A percentile compares a stretch with the other conserved stretches of the same genome.
These are phyloP conservation scores for Poicephalus meyeri DNA, from an alignment of 2,113 vertebrate species.

Conservation along the genomic window DNA sequence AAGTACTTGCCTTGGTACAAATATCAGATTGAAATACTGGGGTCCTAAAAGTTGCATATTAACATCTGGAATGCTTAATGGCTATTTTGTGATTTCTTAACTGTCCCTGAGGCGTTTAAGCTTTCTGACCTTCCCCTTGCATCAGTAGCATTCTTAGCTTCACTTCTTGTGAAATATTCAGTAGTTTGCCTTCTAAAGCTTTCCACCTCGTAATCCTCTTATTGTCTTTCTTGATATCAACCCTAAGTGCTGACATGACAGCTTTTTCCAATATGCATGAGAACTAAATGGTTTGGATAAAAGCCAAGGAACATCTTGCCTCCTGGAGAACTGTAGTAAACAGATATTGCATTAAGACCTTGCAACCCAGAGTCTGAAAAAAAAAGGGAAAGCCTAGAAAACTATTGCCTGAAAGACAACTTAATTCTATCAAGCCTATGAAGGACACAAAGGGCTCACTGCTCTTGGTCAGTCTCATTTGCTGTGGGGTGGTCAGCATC, in stretches of 20 bases:
- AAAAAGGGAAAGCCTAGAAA: background rate
- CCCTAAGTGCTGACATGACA: constrained; percentile 46
- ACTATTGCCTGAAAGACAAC: background rate
- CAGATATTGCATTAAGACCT: constrained; percentile 42
- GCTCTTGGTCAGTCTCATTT: background rate
- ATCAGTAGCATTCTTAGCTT: background rate
- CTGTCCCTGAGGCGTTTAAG: background rate
- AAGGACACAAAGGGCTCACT: background rate
- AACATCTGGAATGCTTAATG: background rate
- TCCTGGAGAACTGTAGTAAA: constrained; percentile 37
- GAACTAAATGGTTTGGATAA: constrained; percentile 54
- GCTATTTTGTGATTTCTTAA: constrained; percentile 15
- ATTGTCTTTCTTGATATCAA: constrained; percentile 56
- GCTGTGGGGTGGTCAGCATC: background rate
- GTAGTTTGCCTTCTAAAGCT: constrained; percentile 16
- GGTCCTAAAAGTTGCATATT: background rate
- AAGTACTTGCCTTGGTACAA: rapidly evolving
- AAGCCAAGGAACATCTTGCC: constrained; percentile 38
- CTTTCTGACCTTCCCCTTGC: constrained; percentile 22
- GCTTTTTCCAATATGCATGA: constrained; percentile 54
- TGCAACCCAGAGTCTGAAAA: background rate
- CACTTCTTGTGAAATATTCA: constrained; percentile 43
- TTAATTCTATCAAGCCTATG: background rate
- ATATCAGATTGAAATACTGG: background rate
- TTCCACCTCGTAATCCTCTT: constrained; percentile 47